Evolutionary conservation across 2,888 invertebrate species (phyloP), one percentile per base, ranked within the genome.

Genomic region (Eremobia ochroleuca): DNA sequence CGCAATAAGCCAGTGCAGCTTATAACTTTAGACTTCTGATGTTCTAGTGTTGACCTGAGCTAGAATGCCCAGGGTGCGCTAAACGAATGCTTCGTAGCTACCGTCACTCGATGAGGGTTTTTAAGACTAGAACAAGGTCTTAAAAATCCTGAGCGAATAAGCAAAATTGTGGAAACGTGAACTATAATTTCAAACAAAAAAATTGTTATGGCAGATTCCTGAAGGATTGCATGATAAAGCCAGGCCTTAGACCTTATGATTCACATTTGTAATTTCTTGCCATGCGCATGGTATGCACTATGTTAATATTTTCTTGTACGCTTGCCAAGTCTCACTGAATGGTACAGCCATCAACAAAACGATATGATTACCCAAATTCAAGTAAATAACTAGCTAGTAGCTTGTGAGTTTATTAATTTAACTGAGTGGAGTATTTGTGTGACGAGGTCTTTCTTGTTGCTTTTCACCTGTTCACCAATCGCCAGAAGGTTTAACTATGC

Each of bases 281-380:
- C 73, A 82, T 78, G 76, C 82, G 81, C 81, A 67, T 72, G 86
- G 88, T 86, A 87, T 87, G 89, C 90, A 90, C 83, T 82, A 74
- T 86, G 85, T 90, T 89, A 89, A 89, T 90, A 89, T 88, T 89
- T 89, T 90, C 87, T 90, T 90, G 90, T 90, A 86, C 84, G 77
- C 62, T 86, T 90, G 90, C 90, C 90, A 90, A 90, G 77, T 83
- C 79, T 86, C 64, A 83, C 82, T 69, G 85, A 74, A 85, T 83
- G 80, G 84, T 81, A 86, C 79, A 71, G 76, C 76, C 79, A 81
- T 67, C 76, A 77, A 79, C 79, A 75, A 85, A 82, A 86, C 76
- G 65, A 83, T 81, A 80, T 73, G 67, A 78, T 78, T 76, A 76
- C 46, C 58, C 62, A 85, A 77, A 83, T 69, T 83, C 73, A 76